Evolutionary conservation across 1,140 invertebrate genomes (phyloP), one percentile per base, ranked within the genome.

Genomic region (Lepidurus apus): DNA sequence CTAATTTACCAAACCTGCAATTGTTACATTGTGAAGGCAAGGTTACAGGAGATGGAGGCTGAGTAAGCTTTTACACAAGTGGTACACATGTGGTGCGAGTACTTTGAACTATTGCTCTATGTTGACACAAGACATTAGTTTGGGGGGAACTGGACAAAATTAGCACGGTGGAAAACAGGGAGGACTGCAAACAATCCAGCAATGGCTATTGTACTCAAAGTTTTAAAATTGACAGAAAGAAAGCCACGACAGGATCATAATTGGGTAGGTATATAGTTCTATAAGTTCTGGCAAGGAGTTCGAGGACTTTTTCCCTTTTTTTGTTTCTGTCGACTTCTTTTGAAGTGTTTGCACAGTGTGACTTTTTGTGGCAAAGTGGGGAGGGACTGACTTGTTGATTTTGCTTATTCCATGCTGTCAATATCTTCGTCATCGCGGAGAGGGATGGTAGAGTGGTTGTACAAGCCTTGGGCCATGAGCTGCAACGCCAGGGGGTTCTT

Each of bases 381-480:
- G 75, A n/a, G 26, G 34, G 42, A 73, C 42, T 75, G 24, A 78
- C 34, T n/a, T 42, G 24, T 47, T 78, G 76, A 24, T 45, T 42
- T 24, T 17, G 7, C 75, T 73, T 74, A 76, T 44, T 81, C 79
- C 13, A 75, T 65, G 34, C 73, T 65, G 74, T 81, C 80, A 42
- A 81, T 77, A 17, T 81, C 81, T 13, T 84, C 83, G 47, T 85
- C 85, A 74, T 85, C 84, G 53, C 84, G 84, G 17, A 84, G 81
- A 53, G 84, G 83, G 24, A 85, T 82, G 8, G 87, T 87, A 74
- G 84, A 84, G 82, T 90, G 89, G 82, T 90, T 90, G 82, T 90
- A 90, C 1, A 91, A 84, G 53, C 90, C 89, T 82, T 90, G 88
- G 11, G 89, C 88, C 87, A 90, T 89, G 17, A 91, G 83, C 76